phyloP scores from a whole-genome alignment of 2,113 vertebrate genomes.

The Myrmecobius fasciatus region DNA sequence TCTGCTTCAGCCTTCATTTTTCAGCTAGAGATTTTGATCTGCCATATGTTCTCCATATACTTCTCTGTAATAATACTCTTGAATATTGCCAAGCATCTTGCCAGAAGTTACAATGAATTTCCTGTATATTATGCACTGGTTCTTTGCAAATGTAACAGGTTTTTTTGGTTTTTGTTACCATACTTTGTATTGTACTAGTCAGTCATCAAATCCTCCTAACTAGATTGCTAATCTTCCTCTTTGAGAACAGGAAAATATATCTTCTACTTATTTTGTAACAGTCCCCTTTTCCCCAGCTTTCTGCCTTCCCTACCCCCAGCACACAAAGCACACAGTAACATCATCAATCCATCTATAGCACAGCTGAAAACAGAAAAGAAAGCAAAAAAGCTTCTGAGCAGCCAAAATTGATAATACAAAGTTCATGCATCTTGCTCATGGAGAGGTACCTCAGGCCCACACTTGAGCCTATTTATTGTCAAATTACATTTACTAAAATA shows the following conservation, averaged over 20 bases:
- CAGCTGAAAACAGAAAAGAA: background rate
- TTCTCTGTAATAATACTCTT: background rate
- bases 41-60: background rate
- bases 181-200: background rate
- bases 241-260: background rate
- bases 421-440: background rate
- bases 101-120: background rate
- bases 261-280: background rate
- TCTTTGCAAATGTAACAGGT: background rate
- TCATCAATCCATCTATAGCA: background rate
- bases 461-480: background rate
- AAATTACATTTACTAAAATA: background rate
- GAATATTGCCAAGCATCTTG: accelerated
- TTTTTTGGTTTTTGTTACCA: background rate
- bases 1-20: background rate
- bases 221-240: background rate
- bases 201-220: background rate
- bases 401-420: background rate
- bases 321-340: background rate
- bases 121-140: background rate
- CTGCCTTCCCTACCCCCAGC: background rate
- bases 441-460: background rate
- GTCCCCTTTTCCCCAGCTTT: background rate
- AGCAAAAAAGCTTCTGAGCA: background rate
- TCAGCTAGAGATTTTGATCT: background rate